phyloP scores from a whole-genome alignment of 2,888 invertebrate species.

The Eumerus sabulonum region DNA sequence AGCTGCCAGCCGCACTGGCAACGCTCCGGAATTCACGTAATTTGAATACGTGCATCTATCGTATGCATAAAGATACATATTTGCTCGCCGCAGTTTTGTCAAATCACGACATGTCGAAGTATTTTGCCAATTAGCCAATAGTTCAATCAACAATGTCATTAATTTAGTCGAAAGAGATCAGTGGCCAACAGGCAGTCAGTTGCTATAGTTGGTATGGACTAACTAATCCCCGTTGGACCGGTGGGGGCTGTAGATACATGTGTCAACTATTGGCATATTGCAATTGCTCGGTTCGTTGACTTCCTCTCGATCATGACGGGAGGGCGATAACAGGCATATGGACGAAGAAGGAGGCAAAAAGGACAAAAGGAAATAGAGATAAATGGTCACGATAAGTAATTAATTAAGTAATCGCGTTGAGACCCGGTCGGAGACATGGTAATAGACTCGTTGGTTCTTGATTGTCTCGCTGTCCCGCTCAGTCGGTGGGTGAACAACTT shows the following conservation, averaged over 20 bases:
- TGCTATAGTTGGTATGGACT: background rate
- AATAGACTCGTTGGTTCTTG: conserved; percentile 67
- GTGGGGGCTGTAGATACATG: conserved; percentile 3
- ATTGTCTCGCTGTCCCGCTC: conserved; percentile 38
- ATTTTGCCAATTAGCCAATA: conserved; percentile 69
- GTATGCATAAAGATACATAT: conserved; percentile 62
- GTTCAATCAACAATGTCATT: conserved; percentile 68
- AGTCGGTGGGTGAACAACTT: conserved; percentile 59
- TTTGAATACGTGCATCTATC: conserved; percentile 54
- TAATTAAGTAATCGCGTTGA: conserved; percentile 70
- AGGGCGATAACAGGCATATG: conserved; percentile 18
- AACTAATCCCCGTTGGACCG: conserved; percentile 22
- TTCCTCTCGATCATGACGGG: conserved; percentile 15
- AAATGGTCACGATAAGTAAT: conserved; percentile 70
- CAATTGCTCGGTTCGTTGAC: conserved; percentile 60
- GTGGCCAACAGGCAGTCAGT: conserved; percentile 1
- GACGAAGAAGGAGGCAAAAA: conserved; percentile 39
- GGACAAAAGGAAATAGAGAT: conserved; percentile 50
- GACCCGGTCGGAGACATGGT: conserved; percentile 65
- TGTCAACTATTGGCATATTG: conserved; percentile 68
- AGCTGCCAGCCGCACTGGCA: conserved; percentile 36
- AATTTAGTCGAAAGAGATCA: conserved; percentile 41
- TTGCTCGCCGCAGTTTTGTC: conserved; percentile 53
- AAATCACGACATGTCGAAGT: conserved; percentile 67
- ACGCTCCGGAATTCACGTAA: conserved; percentile 42